Evolutionary conservation across 35 echinoderm and acorn worm genomes (phyloP), one percentile per base, ranked within the genome.

Genomic region (Acanthaster planci): DNA sequence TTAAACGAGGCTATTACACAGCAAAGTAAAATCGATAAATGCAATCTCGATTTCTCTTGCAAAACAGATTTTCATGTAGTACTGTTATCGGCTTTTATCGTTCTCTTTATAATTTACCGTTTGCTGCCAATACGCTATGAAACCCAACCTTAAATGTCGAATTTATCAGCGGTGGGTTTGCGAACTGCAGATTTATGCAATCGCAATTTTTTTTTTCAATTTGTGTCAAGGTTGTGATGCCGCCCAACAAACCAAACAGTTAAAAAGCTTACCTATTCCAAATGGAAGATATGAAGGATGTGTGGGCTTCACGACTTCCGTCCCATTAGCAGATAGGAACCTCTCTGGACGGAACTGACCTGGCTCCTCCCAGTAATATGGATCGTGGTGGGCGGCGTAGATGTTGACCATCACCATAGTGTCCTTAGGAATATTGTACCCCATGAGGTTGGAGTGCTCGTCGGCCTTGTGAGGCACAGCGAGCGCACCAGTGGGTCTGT

Each of bases 361-460:
- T 5, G 82, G 89, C 1, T 80, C 68, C 2, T 85, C 44, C 89
- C 89, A 90, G 17, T 79, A 27, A 7, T 77, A 12, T 16, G 89
- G 89, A 80, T 90, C 89, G 37, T 72, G 72, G 37, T 85, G 81
- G 0, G 72, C 75, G 60, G 82, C 77, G 76, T 75, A 90, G 23
- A 85, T 38, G 55, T 97, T 97, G 2, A 82, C 39, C 40, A 97
- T 14, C 5, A 97, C 31, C 34, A 86, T 88, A 1, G 90, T 89
- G 57, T 86, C 89, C 64, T 92, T 89, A 0, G 94, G 94, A 68
- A 97, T 89, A 30, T 77, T 52, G 39, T 68, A 89, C 16, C 86
- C 90, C 23, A 51, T 21, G 26, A 97, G 29, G 4, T 40, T 36
- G 19, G 87, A 72, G 40, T 84, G 51, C 10, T 60, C 8, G 14